phyloP scores from a whole-genome alignment of 2,113 vertebrate genomes.

The Cyphomyrus plagiostoma region DNA sequence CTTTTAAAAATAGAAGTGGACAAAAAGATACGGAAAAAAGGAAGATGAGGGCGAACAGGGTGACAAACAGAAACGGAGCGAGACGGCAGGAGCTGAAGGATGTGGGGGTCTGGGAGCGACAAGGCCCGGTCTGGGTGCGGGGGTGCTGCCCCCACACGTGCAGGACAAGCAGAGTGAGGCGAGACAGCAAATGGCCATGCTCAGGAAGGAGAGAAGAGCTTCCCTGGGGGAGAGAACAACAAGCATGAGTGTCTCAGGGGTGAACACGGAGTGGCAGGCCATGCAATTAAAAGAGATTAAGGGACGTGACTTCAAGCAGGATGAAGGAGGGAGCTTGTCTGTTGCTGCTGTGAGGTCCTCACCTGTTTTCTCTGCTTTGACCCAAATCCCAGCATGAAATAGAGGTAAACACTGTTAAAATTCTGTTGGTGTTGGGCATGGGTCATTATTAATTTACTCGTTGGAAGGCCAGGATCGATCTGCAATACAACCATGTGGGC shows the following conservation, averaged over 20 bases:
- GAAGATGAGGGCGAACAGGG: neutral
- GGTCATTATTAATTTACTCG: constrained; percentile 10
- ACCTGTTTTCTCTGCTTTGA: neutral
- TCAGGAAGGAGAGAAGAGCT: neutral
- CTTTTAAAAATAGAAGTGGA: neutral
- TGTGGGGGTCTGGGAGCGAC: neutral
- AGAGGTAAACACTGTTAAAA: neutral
- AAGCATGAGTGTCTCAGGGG: neutral
- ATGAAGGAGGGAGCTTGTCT: neutral
- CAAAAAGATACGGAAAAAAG: neutral
- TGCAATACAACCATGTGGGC: neutral
- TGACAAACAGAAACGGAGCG: neutral
- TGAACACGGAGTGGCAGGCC: neutral
- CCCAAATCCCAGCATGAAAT: neutral
- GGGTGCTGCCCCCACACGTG: neutral
- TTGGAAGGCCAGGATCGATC: neutral
- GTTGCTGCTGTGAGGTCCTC: neutral
- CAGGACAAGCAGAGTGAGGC: neutral
- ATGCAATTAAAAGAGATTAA: neutral
- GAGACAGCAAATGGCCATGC: neutral
- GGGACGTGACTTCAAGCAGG: neutral
- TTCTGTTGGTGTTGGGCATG: neutral
- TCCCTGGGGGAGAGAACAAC: neutral
- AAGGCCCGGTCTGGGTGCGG: neutral
- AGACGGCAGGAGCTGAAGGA: neutral